Conservation (phyloP, 1,140 invertebrate genomes). For the Leptinotarsa defecta region DNA sequence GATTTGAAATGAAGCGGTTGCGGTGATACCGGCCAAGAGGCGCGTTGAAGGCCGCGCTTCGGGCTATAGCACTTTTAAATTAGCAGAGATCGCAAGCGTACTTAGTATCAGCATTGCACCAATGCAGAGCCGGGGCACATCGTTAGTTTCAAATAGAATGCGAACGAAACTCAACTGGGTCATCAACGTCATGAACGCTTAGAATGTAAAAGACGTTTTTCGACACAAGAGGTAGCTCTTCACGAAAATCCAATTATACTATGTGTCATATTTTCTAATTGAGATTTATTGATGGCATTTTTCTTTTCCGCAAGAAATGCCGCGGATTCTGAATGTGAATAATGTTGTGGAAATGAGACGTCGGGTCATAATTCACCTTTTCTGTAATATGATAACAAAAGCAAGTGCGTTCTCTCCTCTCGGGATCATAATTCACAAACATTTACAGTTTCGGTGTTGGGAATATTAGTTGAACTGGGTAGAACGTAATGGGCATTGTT, state of each 20-base stretch:
- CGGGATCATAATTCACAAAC: constrained; percentile 26
- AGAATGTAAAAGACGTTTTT: too few species aligned
- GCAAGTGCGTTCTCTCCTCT: constrained; percentile 9
- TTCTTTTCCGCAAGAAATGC: neutral
- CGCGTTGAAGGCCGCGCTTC: too few species aligned
- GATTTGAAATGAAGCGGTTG: too few species aligned
- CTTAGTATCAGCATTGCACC: too few species aligned
- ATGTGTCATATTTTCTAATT: neutral
- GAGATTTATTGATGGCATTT: neutral
- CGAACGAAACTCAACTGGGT: too few species aligned
- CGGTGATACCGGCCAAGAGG: too few species aligned
- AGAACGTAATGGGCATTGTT: neutral
- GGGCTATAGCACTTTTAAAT: too few species aligned
- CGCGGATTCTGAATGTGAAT: constrained; percentile 11
- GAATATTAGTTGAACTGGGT: constrained; percentile 5
- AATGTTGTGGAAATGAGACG: constrained; percentile 21
- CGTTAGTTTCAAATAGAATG: too few species aligned
- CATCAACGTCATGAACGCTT: too few species aligned
- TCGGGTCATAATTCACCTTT: constrained; percentile 20
- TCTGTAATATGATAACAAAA: constrained; percentile 21
- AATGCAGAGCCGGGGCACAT: too few species aligned
- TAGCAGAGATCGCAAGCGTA: too few species aligned
- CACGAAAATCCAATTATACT: neutral
- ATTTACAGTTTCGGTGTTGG: neutral
- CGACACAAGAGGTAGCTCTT: neutral